Conservation (phyloP, 2,888 invertebrate genomes). For the Pristionchus arcanus region DNA sequence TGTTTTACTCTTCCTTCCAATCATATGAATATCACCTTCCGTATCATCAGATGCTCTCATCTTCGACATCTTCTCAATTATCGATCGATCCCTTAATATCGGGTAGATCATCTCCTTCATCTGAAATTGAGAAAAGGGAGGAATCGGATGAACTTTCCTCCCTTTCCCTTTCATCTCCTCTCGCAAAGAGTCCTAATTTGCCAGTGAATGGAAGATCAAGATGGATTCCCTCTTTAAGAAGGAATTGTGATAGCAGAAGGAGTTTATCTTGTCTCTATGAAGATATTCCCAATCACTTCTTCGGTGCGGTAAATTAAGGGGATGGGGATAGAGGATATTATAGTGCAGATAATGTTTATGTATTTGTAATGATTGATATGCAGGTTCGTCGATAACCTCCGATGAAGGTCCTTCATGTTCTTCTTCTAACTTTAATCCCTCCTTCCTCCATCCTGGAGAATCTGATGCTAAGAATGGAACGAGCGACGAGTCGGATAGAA, state of each 20-base stretch:
- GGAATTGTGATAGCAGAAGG: conserved; percentile 37
- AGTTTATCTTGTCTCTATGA: conserved; percentile 43
- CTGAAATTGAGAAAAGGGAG: conserved; percentile 21
- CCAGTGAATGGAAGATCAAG: neutral
- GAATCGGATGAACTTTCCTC: conserved; percentile 10
- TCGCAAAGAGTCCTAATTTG: conserved; percentile 30
- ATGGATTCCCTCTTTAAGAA: conserved; percentile 26
- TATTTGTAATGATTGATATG: neutral
- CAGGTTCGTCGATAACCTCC: conserved; percentile 35
- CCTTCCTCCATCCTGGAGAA: conserved; percentile 18
- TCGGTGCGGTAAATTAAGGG: conserved; percentile 8
- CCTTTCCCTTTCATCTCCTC: conserved; percentile 26
- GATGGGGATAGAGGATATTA: neutral
- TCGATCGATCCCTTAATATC: conserved; percentile 2
- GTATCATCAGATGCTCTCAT: conserved; percentile 19
- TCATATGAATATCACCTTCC: neutral
- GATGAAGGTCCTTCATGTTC: conserved; percentile 28
- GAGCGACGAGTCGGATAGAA: conserved; percentile 2
- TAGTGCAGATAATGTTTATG: neutral
- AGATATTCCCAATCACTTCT: conserved; percentile 43
- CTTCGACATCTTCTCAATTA: neutral
- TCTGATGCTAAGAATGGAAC: neutral
- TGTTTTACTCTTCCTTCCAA: neutral
- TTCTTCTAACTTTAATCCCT: conserved; percentile 28
- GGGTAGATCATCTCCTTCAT: conserved; percentile 29